Evolutionary conservation across 2,113 vertebrate genomes (phyloP).

Genomic region (Otocyon megalotis): DNA sequence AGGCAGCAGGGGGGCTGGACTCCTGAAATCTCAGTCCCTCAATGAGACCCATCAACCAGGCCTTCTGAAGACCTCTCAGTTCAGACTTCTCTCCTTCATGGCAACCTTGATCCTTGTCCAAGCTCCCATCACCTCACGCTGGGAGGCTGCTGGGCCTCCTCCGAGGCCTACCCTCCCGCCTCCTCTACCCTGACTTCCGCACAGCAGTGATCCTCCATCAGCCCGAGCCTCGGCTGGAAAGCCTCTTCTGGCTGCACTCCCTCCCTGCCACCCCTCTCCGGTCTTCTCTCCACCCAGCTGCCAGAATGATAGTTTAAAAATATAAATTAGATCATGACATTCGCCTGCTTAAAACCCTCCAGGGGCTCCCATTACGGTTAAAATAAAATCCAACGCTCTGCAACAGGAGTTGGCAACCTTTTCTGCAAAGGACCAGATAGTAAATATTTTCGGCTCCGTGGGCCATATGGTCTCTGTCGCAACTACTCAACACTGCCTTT

Average conservation of each 20-base stretch:
- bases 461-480: not conserved
- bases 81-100: not conserved
- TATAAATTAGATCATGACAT: not conserved
- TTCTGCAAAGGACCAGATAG: not conserved
- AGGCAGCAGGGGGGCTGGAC: too few species aligned
- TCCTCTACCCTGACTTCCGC: not conserved
- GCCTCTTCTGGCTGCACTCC: not conserved
- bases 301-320: not conserved
- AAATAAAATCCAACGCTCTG: not conserved
- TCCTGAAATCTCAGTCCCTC: not conserved
- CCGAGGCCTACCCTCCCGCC: rapidly evolving
- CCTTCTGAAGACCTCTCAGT: not conserved
- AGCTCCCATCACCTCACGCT: rapidly evolving
- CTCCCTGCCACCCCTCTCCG: not conserved
- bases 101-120: not conserved
- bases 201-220: not conserved
- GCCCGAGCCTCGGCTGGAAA: rapidly evolving
- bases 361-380: not conserved
- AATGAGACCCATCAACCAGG: not conserved
- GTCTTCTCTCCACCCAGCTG: not conserved
- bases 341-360: not conserved
- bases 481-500: not conserved
- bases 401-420: not conserved
- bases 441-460: not conserved
- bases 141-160: not conserved